A percentile compares a stretch with the other conserved stretches of the same genome.
Evolutionary conservation across 1,140 invertebrate genomes (phyloP).

Genomic region (Formica exsecta): DNA sequence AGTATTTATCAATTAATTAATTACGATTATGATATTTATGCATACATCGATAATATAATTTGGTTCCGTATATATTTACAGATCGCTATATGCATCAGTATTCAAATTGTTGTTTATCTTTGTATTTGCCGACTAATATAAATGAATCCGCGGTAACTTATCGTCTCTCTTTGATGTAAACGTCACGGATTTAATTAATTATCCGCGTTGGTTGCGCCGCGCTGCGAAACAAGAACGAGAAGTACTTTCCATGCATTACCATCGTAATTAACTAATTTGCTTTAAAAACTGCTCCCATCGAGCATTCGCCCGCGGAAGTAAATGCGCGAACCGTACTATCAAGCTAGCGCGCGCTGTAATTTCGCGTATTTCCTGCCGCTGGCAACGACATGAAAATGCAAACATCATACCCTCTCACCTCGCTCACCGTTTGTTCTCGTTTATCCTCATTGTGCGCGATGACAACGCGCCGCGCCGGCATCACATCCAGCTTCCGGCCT

Average conservation of each 20-base stretch:
- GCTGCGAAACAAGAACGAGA: slow-evolving; percentile 57
- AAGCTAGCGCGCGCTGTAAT: slow-evolving; percentile 63
- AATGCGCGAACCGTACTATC: slow-evolving; percentile 55
- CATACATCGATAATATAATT: not conserved
- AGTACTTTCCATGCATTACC: slow-evolving; percentile 62
- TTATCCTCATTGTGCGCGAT: slow-evolving; percentile 82
- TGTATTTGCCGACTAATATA: slow-evolving; percentile 30
- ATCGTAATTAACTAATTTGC: slow-evolving; percentile 65
- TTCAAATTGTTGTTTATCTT: slow-evolving; percentile 30
- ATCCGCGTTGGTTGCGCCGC: slow-evolving; percentile 43
- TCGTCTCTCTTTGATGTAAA: slow-evolving; percentile 51
- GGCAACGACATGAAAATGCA: slow-evolving; percentile 82
- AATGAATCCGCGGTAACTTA: slow-evolving; percentile 41
- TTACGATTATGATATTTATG: not conserved
- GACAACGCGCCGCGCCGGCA: slow-evolving; percentile 77
- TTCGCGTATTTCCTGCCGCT: slow-evolving; percentile 76
- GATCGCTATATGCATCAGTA: not conserved
- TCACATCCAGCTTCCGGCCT: slow-evolving; percentile 81
- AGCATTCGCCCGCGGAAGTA: slow-evolving; percentile 58
- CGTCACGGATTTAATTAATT: slow-evolving; percentile 61
- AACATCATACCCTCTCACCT: slow-evolving; percentile 79
- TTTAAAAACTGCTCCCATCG: slow-evolving; percentile 56
- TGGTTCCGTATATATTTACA: slow-evolving; percentile 24
- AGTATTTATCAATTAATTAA: not conserved
- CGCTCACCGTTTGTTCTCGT: slow-evolving; percentile 79